phyloP scores from a whole-genome alignment of 2,797 vertebrate genomes.

The Urophycis tenuis region DNA sequence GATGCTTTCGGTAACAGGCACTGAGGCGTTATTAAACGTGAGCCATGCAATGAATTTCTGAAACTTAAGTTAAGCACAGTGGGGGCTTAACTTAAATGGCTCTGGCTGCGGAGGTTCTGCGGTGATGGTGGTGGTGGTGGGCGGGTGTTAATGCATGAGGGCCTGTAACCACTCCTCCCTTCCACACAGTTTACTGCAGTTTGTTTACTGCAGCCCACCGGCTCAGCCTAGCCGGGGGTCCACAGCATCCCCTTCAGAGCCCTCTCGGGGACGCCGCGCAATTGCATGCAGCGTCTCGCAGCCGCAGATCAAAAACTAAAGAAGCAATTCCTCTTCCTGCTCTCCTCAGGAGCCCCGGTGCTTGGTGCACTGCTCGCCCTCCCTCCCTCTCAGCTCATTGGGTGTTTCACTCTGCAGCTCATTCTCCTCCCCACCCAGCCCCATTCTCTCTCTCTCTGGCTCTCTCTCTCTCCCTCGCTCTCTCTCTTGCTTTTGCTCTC shows the following conservation, averaged over 20 bases:
- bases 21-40: background rate
- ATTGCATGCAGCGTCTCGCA: constrained; percentile 7
- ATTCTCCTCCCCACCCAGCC: background rate
- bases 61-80: constrained; percentile 27
- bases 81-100: constrained; percentile 51
- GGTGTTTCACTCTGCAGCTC: background rate
- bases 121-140: too few relatives aligned
- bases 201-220: constrained; percentile 1
- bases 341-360: constrained; percentile 4
- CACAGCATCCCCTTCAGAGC: constrained; percentile 10
- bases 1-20: constrained; percentile 1
- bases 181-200: constrained; percentile 40
- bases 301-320: constrained; percentile 19
- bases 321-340: constrained; percentile 6
- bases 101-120: constrained; percentile 45
- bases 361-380: background rate
- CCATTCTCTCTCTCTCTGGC: background rate
- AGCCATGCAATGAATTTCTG: constrained; percentile 23
- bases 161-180: constrained; percentile 6
- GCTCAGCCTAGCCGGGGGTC: constrained; percentile 23
- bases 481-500: background rate
- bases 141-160: constrained; percentile 22
- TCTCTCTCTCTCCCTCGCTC: too few relatives aligned
- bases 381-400: background rate
- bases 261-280: constrained; percentile 5